A percentile compares a stretch with the other conserved stretches of the same genome.
phyloP scores from a whole-genome alignment of 2,888 invertebrate species.

The Liopterus haemorrhoidalis region DNA sequence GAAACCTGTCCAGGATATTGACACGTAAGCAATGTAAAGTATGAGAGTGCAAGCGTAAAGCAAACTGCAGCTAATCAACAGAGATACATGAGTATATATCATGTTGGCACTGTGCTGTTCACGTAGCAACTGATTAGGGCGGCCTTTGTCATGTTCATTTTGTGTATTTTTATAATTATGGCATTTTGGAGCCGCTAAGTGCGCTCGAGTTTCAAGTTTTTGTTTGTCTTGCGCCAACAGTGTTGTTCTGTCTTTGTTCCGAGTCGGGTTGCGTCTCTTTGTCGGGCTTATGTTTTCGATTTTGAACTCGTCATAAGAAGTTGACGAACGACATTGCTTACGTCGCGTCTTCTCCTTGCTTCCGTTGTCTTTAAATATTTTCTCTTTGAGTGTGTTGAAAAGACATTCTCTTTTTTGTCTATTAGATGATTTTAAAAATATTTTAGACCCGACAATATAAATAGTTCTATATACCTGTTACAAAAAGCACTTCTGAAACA shows the following conservation, averaged over 20 bases:
- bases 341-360: too few relatives aligned
- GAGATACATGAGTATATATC: neutral
- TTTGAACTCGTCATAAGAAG: constrained; percentile 6
- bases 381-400: too few relatives aligned
- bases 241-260: neutral
- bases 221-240: constrained; percentile 10
- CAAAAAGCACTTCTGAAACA: too few relatives aligned
- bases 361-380: too few relatives aligned
- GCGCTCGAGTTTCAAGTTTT: constrained; percentile 14
- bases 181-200: constrained; percentile 11
- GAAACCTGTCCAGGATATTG: neutral
- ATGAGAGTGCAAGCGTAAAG: neutral
- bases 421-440: too few relatives aligned
- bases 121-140: too few relatives aligned
- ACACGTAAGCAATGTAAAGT: constrained; percentile 3
- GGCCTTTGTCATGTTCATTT: constrained; percentile 4
- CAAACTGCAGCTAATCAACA: neutral
- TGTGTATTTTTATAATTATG: constrained; percentile 17
- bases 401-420: too few relatives aligned
- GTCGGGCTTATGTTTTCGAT: too few relatives aligned
- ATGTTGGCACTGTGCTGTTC: neutral
- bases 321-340: constrained; percentile 7
- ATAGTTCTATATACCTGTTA: too few relatives aligned
- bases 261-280: too few relatives aligned
- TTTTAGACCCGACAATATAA: too few relatives aligned